Conservation (phyloP, 64 coral and sea anemone species). For the Platygyra sinensis region DNA sequence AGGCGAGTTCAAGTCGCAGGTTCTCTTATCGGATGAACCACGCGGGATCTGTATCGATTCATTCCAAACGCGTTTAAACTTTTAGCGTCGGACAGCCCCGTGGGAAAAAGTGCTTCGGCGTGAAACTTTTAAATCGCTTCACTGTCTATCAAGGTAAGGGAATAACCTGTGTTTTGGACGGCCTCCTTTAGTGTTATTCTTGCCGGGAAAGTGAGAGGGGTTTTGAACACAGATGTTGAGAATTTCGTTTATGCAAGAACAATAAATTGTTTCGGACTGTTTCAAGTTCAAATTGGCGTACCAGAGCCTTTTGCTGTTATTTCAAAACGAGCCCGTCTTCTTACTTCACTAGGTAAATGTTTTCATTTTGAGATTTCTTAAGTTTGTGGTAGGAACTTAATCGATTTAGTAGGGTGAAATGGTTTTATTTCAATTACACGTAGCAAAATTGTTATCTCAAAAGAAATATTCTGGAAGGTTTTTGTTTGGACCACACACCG, state of each 20-base stretch:
- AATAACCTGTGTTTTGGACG: neutral
- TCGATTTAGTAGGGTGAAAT: neutral
- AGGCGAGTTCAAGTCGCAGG: neutral
- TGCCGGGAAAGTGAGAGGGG: neutral
- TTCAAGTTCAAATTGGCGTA: neutral
- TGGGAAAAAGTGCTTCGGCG: slow-evolving; percentile 20
- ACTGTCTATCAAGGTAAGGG: slow-evolving; percentile 3
- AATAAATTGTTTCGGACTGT: slow-evolving; percentile 14
- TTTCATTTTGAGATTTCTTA: neutral
- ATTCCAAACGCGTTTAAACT: neutral
- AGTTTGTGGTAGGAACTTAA: neutral
- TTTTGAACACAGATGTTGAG: neutral
- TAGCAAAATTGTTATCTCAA: neutral
- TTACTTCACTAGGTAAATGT: neutral
- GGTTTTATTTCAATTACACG: neutral
- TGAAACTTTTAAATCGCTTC: slow-evolving; percentile 10
- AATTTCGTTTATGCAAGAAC: neutral
- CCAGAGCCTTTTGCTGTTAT: neutral
- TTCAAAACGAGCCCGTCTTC: neutral
- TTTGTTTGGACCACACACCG: slow-evolving; percentile 22
- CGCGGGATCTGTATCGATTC: slow-evolving; percentile 4
- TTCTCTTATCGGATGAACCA: neutral
- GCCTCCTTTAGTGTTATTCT: slow-evolving; percentile 1
- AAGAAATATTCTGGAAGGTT: neutral
- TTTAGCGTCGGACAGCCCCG: neutral